phyloP scores from a whole-genome alignment of 2,797 vertebrate species.

The Sebastes paucispinis region DNA sequence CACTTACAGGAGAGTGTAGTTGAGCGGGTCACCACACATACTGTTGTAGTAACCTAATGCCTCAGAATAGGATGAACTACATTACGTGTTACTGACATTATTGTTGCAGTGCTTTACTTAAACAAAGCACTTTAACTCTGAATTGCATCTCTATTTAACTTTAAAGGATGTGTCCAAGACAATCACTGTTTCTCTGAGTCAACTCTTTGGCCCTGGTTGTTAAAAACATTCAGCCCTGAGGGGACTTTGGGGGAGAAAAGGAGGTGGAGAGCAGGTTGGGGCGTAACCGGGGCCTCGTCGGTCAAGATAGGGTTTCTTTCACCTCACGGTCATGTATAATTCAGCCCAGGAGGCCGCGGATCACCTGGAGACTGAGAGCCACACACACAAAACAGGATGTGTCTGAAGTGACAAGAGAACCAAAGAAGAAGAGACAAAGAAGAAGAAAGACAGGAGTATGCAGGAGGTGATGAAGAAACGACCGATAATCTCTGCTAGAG shows the following conservation, averaged over 20 bases:
- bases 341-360: constrained; percentile 53
- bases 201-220: neutral
- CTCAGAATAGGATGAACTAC: constrained; percentile 24
- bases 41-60: constrained; percentile 38
- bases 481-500: constrained; percentile 81
- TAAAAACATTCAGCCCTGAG: neutral
- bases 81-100: constrained; percentile 3
- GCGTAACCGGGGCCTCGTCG: constrained; percentile 3
- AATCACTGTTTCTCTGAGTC: neutral
- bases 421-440: constrained; percentile 23
- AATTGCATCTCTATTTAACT: neutral
- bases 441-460: constrained; percentile 58
- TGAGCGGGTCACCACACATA: neutral
- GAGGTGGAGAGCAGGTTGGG: constrained; percentile 29
- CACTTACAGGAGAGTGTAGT: constrained; percentile 3
- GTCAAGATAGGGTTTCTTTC: constrained; percentile 76
- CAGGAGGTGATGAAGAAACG: constrained; percentile 75
- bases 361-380: constrained; percentile 37
- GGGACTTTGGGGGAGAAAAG: neutral
- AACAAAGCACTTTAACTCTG: neutral
- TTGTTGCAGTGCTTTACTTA: neutral
- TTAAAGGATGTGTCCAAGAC: neutral
- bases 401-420: constrained; percentile 38
- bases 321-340: constrained; percentile 79
- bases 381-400: constrained; percentile 41